A percentile compares a stretch with the other conserved stretches of the same genome.
phyloP scores from a whole-genome alignment of 2,888 invertebrate genomes.

The Ceriagrion tenellum region DNA sequence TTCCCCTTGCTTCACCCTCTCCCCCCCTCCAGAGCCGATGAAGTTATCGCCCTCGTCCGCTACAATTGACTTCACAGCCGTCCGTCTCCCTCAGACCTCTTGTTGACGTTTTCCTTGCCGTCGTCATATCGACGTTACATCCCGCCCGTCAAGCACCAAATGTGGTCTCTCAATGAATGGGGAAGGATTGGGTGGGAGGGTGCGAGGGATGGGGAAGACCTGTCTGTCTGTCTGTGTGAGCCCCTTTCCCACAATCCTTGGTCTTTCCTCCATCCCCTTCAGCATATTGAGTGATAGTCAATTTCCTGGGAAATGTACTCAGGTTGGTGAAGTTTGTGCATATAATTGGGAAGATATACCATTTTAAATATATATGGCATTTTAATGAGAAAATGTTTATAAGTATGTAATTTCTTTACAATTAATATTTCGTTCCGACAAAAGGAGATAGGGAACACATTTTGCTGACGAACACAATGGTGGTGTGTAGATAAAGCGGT shows the following conservation, averaged over 20 bases:
- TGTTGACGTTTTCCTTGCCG: slow-evolving; percentile 1
- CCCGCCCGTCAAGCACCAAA: slow-evolving; percentile 21
- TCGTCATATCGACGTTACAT: not conserved
- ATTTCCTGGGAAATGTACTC: not conserved
- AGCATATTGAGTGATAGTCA: no score
- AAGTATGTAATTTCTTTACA: no score
- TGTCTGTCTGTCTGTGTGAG: not conserved
- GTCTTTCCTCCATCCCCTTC: no score
- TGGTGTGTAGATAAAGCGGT: no score
- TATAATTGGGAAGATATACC: not conserved
- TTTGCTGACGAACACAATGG: no score
- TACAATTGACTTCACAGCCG: slow-evolving; percentile 12
- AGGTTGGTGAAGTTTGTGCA: not conserved
- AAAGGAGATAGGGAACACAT: no score
- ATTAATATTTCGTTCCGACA: no score
- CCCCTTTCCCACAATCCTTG: no score
- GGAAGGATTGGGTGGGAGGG: not conserved
- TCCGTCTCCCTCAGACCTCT: not conserved
- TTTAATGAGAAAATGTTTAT: no score
- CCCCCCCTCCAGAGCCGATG: not conserved
- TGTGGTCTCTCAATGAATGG: not conserved
- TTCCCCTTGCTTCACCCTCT: no score
- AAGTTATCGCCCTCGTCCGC: slow-evolving; percentile 9
- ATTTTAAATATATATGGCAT: no score
- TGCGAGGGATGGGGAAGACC: not conserved